Evolutionary conservation across 2,888 invertebrate genomes (phyloP), one percentile per base, ranked within the genome.

Genomic region (Crepidodera aurea): DNA sequence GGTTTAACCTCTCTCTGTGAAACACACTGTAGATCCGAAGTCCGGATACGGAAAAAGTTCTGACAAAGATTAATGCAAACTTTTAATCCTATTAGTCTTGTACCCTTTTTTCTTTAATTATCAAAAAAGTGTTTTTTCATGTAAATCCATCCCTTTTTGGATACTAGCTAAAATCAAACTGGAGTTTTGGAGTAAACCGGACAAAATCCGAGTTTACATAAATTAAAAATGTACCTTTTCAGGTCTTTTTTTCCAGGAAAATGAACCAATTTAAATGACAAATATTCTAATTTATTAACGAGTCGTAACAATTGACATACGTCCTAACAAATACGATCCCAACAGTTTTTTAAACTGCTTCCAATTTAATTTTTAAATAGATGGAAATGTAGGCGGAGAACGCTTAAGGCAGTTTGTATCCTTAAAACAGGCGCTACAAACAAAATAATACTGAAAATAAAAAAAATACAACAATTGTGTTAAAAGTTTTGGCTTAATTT

Each of bases 221-320:
- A 16, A 40, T 40, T 40, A 40, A 40, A 40, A 40, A 40, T 16
- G 40, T 40, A 7, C 18, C 18, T 40, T 40, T 40, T 18, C 40
- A 18, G 16, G 15, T 40, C 4, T 18, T 40, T 40, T 40, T 40
- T 40, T 4, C 10, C 10, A 7, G 5, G 8, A 7, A 16, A 40
- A 40, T 18, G 40, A 18, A 10, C 18, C 40, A 18, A 40, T 40
- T 40, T 40, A 18, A 40, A 40, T 40, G 18, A 40, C 40, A 40
- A 40, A 40, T 40, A 40, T 18, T 18, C 18, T 40, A 40, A 40
- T 40, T 40, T 40, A 40, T 40, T 40, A 16, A 40, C 15, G 8
- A 32, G 32, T 32, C 32, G 37, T 37, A 15, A 15, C 8, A 13
- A 15, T 37, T 37, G 37, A 34, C 34, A 34, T 34, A n/a, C 34